A percentile compares a stretch with the other conserved stretches of the same genome.
Conservation (phyloP, 2,797 vertebrate genomes). For the Xiphorhynchus erythropygius region DNA sequence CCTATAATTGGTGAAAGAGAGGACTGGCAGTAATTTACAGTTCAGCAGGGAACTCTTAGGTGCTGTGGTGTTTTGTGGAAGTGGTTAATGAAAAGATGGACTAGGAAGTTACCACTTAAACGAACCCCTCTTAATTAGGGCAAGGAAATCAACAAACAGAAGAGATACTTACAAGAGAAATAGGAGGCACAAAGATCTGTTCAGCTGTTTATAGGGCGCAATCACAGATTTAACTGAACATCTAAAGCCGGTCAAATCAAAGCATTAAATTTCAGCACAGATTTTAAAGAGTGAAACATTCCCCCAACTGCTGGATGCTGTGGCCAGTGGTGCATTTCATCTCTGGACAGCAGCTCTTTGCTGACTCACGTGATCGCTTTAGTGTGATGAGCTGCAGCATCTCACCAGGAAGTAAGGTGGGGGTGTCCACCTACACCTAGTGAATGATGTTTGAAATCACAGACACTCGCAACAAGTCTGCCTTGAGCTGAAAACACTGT, state of each 20-base stretch:
- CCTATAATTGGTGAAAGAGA: not conserved
- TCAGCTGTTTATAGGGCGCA: not conserved
- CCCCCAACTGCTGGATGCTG: accelerated
- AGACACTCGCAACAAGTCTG: not conserved
- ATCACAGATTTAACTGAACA: not conserved
- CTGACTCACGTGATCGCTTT: not conserved
- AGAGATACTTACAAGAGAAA: not conserved
- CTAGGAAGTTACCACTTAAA: not conserved
- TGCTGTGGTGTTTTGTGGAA: not conserved
- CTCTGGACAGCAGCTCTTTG: not conserved
- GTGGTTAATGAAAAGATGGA: not conserved
- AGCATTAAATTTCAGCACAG: not conserved
- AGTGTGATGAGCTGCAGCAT: not conserved
- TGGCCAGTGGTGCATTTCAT: not conserved
- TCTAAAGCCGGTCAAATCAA: not conserved
- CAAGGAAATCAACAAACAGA: not conserved
- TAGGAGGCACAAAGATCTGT: not conserved
- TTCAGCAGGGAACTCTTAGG: not conserved
- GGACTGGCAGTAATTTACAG: not conserved
- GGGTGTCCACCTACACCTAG: not conserved
- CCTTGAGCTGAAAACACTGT: not conserved
- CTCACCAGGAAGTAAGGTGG: not conserved
- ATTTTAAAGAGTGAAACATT: not conserved
- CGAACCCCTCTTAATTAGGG: not conserved
- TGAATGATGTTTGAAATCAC: not conserved